Evolutionary conservation across 1,140 invertebrate genomes (phyloP), one percentile per base, ranked within the genome.

Genomic region (Magallana gigas): DNA sequence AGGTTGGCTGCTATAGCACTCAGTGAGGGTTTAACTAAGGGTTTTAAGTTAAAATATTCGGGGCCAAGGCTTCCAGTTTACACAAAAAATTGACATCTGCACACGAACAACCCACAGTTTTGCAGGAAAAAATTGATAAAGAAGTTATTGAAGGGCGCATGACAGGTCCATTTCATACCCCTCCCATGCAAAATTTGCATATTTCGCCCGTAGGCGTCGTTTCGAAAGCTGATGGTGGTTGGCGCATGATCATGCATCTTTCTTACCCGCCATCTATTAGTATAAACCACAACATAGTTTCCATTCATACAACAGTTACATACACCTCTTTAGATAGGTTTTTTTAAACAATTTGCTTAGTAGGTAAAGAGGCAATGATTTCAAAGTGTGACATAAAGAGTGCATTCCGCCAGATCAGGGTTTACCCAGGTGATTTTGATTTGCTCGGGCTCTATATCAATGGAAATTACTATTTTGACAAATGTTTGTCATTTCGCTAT

Each of bases 221-320:
- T n/a, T 57, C 85, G 1, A 89, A 86, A 81, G 18, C 36, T 5
- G 82, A 84, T 62, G 88, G 85, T 8, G 71, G 82, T 83, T 89
- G 64, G 81, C 11, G 85, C 29, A 36, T 89, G 11, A 86, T 89
- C 58, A 83, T 64, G n/a, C 88, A 86, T 57, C 59, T 89, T 16
- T 89, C 88, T 7, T 81, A 84, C 29, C 88, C 88, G 18, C 23
- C 9, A 29, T 36, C 29, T 1, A 11, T 16, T 5, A 48, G 81
- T 11, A 82, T 82, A 12, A 82, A 82, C 81, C 8, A 59, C 9
- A 9, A 18, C 59, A 84, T 59, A 84, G 57, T 60, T 23, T 14
- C 68, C 56, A 80, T 58, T 29, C 23, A 57, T 58, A 29, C 36
- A 58, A 36, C 36, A 18, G 85, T 86, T n/a, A 56, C 16, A 2